Conservation (phyloP, 2,888 invertebrate species). For the Sepiola atlantica region DNA sequence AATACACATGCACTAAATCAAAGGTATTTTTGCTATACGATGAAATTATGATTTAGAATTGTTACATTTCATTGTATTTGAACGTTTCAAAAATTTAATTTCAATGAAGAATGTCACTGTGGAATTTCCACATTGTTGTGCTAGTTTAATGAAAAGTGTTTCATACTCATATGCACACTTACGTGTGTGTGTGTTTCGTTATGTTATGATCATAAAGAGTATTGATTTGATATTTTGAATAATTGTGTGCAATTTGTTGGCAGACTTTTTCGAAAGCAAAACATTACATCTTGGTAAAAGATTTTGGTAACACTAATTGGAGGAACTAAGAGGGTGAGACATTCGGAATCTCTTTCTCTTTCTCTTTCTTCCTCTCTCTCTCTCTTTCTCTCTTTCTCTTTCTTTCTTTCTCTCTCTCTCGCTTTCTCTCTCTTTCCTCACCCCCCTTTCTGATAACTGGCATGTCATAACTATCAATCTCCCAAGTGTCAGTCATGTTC, state of each 20-base stretch:
- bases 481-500: not conserved
- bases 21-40: too few species aligned
- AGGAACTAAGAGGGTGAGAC: not conserved
- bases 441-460: conserved; percentile 32
- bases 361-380: too few species aligned
- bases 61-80: too few species aligned
- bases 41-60: too few species aligned
- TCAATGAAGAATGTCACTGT: too few species aligned
- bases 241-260: not conserved
- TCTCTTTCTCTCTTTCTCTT: too few species aligned
- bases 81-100: too few species aligned
- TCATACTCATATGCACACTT: not conserved
- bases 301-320: not conserved
- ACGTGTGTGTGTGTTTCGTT: not conserved
- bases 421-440: too few species aligned
- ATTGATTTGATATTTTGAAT: not conserved
- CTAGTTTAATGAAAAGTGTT: too few species aligned
- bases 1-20: too few species aligned
- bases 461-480: not conserved
- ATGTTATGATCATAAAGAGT: not conserved
- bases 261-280: not conserved
- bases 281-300: not conserved
- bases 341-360: not conserved
- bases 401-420: too few species aligned
- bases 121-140: too few species aligned